These are phyloP conservation scores for Pollimyrus isidori DNA, from an alignment of 2,113 vertebrate species.

Conservation along the genomic window DNA sequence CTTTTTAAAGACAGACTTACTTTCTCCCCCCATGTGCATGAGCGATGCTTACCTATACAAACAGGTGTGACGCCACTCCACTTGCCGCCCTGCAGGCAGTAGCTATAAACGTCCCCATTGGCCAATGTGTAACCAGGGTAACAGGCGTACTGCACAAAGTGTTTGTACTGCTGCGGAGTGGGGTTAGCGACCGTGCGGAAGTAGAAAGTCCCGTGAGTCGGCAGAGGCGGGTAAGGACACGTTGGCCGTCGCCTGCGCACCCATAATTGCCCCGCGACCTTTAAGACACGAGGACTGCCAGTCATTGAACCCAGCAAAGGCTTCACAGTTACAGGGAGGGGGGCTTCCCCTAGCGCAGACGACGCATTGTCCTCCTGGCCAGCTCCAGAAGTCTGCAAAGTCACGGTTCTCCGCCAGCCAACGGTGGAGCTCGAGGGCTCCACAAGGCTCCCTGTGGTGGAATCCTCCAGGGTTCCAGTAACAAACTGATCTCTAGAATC, in stretches of 20 bases:
- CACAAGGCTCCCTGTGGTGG: neutral
- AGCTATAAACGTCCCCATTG: slow-evolving; percentile 51
- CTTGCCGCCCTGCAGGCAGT: slow-evolving; percentile 45
- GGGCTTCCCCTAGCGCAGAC: neutral
- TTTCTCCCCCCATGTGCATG: neutral
- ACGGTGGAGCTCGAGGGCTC: neutral
- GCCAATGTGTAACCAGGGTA: slow-evolving; percentile 53
- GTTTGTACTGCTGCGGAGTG: slow-evolving; percentile 38
- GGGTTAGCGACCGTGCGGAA: slow-evolving; percentile 46
- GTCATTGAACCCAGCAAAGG: neutral
- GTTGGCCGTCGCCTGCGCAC: slow-evolving; percentile 25
- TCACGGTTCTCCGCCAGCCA: neutral
- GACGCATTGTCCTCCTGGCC: neutral
- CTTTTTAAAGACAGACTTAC: neutral
- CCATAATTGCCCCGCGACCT: neutral
- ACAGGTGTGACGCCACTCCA: slow-evolving; percentile 58
- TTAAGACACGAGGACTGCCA: neutral
- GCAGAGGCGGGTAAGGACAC: slow-evolving; percentile 51
- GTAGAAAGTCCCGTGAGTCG: slow-evolving; percentile 52
- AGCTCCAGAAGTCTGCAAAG: neutral
- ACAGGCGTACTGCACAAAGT: slow-evolving; percentile 57
- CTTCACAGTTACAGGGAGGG: neutral
- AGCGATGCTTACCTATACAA: slow-evolving; percentile 44
- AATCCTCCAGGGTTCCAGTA: neutral
- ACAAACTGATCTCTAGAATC: neutral